Evolutionary conservation across 2,888 invertebrate genomes (phyloP), one percentile per base, ranked within the genome.

Genomic region (Heliconius aoede): DNA sequence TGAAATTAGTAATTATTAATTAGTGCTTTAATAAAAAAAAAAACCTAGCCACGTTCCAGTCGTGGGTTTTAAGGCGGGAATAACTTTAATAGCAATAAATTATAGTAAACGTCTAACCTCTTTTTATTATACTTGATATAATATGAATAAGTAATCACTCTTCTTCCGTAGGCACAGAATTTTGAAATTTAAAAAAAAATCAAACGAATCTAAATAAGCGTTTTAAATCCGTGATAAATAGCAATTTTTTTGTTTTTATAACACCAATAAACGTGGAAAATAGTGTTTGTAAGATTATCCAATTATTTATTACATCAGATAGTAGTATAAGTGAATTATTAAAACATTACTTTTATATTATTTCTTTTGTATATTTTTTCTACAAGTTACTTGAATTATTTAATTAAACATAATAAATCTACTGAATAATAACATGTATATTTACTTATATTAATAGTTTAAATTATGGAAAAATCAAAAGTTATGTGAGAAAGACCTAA

Each of bases 31-130:
- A 87, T 85, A 87, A 65, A n/a, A n/a, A n/a, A n/a, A n/a, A n/a
- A 55, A 36, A 75, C 80, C 82, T 86, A 91, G 90, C 85, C 84
- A 84, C 82, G 83, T 87, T 90, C 84, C 86, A 87, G 87, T 86
- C 79, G 81, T 85, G 85, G 76, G 84, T 81, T 81, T 85, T 80
- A 83, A 81, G 80, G 81, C 80, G 81, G 83, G 83, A 80, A 80
- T 78, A 81, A 82, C 79, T 83, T 81, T 84, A 85, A 88, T 90
- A 92, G 91, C 90, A 90, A 91, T 92, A 91, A 91, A 83, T 84
- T 82, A 84, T 86, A 88, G 86, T 83, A 78, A 86, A 87, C 87
- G 78, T 88, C 62, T 64, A 64, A 88, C 85, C 84, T 72, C 55
- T 76, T 77, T 74, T 76, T 74, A 69, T 76, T 65, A 40, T 15